Evolutionary conservation across 2,113 vertebrate species (phyloP), one percentile per base, ranked within the genome.

Genomic region (Puffinus mauretanicus): DNA sequence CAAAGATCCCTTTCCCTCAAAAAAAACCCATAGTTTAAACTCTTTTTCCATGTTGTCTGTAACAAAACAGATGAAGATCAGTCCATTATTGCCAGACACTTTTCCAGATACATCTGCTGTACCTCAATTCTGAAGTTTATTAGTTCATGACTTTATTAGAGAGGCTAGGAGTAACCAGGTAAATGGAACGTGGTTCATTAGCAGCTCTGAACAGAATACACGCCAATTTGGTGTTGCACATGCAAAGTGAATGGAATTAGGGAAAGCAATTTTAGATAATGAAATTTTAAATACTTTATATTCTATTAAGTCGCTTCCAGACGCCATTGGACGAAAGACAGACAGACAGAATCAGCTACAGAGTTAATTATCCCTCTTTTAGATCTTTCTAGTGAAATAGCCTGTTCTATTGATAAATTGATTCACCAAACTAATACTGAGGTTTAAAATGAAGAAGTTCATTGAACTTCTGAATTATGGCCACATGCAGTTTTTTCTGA

Each of bases 311-410:
- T 94, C 93, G 72, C 76, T 95, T 96, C 91, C 96, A 96, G 97
- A 93, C 95, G 81, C 82, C 81, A 61, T 12, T 8, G 32, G 93
- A 97, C 82, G 85, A 95, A 95, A 95, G 93, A 96, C 94, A 97
- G 92, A 95, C 92, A 92, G 94, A 96, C 94, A 96, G 76, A 96
- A 82, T 46, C 77, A 93, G 83, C 61, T 78, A 60, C 27, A 95
- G 96, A 96, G 94, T 91, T 96, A 96, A 97, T 97, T 96, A 97
- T 73, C 86, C 65, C 44, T 91, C 81, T 90, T 97, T 96, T 66
- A 97, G 94, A 92, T 96, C 96, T 82, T 96, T 86, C 79, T 65
- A 93, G 93, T 61, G 34, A 90, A 94, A 94, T 57, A 94, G 80
- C 19, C 88, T 94, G 90, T 76, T 92, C 60, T 84, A 49, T n/a